These are phyloP conservation scores for Diachasma alloeum DNA, from an alignment of 1,140 invertebrate genomes.

Conservation along the genomic window DNA sequence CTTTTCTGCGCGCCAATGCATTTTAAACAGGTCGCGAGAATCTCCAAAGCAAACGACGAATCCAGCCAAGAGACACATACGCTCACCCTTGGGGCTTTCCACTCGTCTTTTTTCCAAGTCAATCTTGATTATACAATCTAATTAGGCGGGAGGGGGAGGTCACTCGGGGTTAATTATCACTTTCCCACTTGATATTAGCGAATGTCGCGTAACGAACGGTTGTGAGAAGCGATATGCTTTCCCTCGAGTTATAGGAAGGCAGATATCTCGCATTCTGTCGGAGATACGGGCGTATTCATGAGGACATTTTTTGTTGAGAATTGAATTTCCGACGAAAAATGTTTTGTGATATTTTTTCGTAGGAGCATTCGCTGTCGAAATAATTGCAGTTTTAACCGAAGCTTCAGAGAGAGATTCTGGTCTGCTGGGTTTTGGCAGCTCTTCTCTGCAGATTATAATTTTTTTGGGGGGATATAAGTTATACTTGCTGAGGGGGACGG, in stretches of 20 bases:
- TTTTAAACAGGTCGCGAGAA: constrained; percentile 35
- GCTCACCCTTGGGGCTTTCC: background rate
- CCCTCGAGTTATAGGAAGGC: too few relatives aligned
- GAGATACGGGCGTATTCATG: too few relatives aligned
- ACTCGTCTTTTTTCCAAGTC: background rate
- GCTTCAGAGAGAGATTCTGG: too few relatives aligned
- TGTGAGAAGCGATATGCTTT: too few relatives aligned
- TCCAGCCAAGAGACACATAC: constrained; percentile 2
- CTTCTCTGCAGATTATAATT: background rate
- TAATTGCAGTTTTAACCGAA: too few relatives aligned
- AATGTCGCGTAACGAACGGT: background rate
- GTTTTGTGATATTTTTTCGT: too few relatives aligned
- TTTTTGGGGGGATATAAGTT: background rate
- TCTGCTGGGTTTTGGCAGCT: too few relatives aligned
- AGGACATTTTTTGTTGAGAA: too few relatives aligned
- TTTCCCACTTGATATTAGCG: background rate
- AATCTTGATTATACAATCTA: background rate
- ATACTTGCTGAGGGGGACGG: background rate
- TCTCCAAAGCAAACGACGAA: constrained; percentile 34
- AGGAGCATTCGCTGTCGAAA: too few relatives aligned
- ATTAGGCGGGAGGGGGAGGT: background rate
- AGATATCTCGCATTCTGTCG: too few relatives aligned
- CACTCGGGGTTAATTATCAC: background rate
- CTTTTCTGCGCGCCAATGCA: constrained; percentile 35
- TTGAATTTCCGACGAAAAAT: too few relatives aligned